Evolutionary conservation across 2,113 vertebrate species (phyloP), one percentile per base, ranked within the genome.

Genomic region (Vulpes ferrilata): DNA sequence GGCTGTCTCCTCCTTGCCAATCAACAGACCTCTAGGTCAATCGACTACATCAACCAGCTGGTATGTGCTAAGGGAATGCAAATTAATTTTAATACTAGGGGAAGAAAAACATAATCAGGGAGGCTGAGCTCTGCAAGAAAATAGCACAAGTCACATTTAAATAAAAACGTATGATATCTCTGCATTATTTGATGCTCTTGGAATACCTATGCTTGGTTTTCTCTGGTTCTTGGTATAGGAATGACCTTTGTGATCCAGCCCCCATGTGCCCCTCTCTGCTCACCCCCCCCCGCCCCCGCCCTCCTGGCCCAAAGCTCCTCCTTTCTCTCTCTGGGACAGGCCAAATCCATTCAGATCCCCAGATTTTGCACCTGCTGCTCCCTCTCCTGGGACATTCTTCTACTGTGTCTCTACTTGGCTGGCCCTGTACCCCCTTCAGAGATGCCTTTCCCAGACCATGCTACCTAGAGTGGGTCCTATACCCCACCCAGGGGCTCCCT

Each of bases 21-120:
- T 93, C 96, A 93, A 62, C 74, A 53, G 35, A 94, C 60, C 93
- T 51, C n/a, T 10, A 74, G 97, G 88, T 81, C 91, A 90, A 83
- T 2, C 7, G 7, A 48, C 93, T 91, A 22, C 43, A 83, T 71
- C 82, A n/a, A 60, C 79, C 84, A 67, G 93, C 95, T 90, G 88
- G 32, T 71, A 60, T 13, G 78, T 83, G 92, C 69, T 96, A 30
- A 81, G 62, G n/a, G 73, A 93, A 97, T 60, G 88, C 67, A 88
- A 88, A 93, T 93, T 94, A 74, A 93, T 91, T 93, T 82, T 85
- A 88, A 88, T 71, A 88, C 91, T 79, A 55, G 11, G 62, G 55
- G 27, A 71, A 95, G 84, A 81, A 79, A 79, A 60, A 87, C 55
- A 76, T 27, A 64, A 95, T 43, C 71, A 25, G 71, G 67, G 48